These are phyloP conservation scores for Chelmon rostratus DNA, from an alignment of 2,797 vertebrate species.

Conservation along the genomic window DNA sequence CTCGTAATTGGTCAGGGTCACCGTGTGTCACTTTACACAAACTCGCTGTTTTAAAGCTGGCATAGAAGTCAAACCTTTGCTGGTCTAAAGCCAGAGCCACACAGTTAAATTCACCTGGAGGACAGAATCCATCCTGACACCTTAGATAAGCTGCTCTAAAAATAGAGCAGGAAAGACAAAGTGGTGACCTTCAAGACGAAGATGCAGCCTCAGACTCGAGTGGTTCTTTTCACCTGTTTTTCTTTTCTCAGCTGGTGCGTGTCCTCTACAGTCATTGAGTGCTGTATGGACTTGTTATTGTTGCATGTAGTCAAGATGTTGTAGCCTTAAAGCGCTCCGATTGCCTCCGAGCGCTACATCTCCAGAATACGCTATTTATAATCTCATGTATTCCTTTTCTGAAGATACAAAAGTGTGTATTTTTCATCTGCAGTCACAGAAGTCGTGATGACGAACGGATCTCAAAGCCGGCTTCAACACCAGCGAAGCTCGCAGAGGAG, in stretches of 20 bases:
- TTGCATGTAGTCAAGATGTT: slow-evolving; percentile 10
- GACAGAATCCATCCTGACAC: slow-evolving; percentile 71
- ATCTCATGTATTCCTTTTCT: slow-evolving; percentile 37
- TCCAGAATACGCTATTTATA: slow-evolving; percentile 53
- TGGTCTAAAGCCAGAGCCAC: slow-evolving; percentile 54
- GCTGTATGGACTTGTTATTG: not conserved
- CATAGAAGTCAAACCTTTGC: slow-evolving; percentile 28
- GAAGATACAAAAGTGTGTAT: slow-evolving; percentile 40
- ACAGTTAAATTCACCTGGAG: slow-evolving; percentile 69
- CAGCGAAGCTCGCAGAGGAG: slow-evolving; percentile 92
- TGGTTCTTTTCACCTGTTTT: slow-evolving; percentile 34
- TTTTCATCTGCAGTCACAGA: slow-evolving; percentile 87
- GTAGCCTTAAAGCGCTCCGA: slow-evolving; percentile 20
- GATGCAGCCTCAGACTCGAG: slow-evolving; percentile 52
- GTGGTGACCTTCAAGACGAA: slow-evolving; percentile 82
- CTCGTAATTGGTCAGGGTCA: slow-evolving; percentile 5
- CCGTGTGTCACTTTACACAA: slow-evolving; percentile 1
- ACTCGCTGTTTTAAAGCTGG: slow-evolving; percentile 37
- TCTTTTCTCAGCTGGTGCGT: slow-evolving; percentile 41
- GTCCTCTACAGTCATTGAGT: slow-evolving; percentile 34
- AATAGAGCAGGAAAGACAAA: slow-evolving; percentile 80
- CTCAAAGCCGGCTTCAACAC: slow-evolving; percentile 91
- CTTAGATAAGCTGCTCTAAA: slow-evolving; percentile 81
- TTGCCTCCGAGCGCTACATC: slow-evolving; percentile 43
- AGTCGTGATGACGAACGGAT: slow-evolving; percentile 94